These are phyloP conservation scores for Erpornis zantholeuca DNA, from an alignment of 2,113 vertebrate species.

Conservation along the genomic window DNA sequence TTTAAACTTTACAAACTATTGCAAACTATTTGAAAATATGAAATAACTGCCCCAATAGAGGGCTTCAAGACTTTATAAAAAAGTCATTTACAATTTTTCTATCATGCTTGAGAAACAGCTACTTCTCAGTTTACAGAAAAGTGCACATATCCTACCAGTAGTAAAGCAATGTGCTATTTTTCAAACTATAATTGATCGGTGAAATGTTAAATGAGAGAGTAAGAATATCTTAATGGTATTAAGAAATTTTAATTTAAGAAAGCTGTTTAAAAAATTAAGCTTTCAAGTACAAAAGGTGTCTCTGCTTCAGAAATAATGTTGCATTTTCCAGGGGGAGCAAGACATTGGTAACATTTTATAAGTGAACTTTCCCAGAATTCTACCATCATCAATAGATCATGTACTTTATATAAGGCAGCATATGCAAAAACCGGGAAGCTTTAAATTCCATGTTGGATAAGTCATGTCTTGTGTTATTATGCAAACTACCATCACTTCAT, in stretches of 20 bases:
- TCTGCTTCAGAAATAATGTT: neutral
- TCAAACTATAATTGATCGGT: neutral
- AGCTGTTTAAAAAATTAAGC: neutral
- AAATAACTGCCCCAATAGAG: neutral
- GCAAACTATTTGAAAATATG: neutral
- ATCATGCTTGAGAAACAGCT: neutral
- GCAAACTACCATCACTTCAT: neutral
- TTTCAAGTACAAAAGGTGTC: neutral
- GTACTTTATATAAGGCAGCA: neutral
- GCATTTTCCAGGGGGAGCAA: neutral
- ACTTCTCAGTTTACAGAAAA: neutral
- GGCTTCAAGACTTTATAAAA: neutral
- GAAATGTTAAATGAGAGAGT: neutral
- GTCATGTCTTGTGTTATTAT: neutral
- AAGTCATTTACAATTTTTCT: neutral
- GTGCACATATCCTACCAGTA: neutral
- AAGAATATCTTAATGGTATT: neutral
- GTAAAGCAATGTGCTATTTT: neutral
- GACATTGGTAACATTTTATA: neutral
- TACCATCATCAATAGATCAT: neutral
- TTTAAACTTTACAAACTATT: neutral
- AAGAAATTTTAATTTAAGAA: neutral
- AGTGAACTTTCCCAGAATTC: neutral
- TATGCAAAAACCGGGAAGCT: neutral
- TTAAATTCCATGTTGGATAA: neutral